Conservation (phyloP, 2,888 invertebrate species). For the Papilio elwesi region DNA sequence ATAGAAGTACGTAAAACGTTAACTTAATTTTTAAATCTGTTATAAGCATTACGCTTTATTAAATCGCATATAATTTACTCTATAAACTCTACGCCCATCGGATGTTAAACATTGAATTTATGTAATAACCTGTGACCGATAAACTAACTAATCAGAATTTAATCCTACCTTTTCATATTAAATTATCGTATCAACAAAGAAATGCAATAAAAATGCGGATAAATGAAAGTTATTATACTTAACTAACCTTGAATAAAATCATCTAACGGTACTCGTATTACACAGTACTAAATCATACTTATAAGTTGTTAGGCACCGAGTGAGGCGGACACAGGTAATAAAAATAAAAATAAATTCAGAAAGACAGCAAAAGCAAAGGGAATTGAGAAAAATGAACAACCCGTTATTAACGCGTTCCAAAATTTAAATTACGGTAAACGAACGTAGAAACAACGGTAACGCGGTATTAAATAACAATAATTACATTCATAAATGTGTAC, state of each 20-base stretch:
- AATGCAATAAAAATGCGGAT: conserved; percentile 27
- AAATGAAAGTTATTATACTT: conserved; percentile 32
- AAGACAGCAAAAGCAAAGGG: conserved; percentile 36
- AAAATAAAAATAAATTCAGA: conserved; percentile 35
- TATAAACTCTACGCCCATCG: background rate
- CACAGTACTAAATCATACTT: conserved; percentile 40
- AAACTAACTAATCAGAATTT: conserved; percentile 15
- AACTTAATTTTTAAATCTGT: too few relatives aligned
- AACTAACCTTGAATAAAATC: conserved; percentile 27
- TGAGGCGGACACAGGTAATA: conserved; percentile 38
- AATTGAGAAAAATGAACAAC: conserved; percentile 36
- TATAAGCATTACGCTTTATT: background rate
- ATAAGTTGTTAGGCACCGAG: conserved; percentile 32
- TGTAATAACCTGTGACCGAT: conserved; percentile 14
- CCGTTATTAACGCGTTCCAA: conserved; percentile 40
- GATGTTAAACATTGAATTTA: conserved; percentile 19
- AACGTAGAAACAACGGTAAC: conserved; percentile 38
- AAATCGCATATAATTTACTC: background rate
- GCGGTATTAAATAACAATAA: conserved; percentile 35
- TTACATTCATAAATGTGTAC: conserved; percentile 17
- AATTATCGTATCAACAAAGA: background rate
- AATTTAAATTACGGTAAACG: conserved; percentile 40
- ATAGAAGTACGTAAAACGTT: too few relatives aligned
- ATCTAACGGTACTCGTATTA: conserved; percentile 31
- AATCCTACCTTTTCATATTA: background rate